Conservation (phyloP, 2,113 vertebrate genomes). For the Potamarius usumacintae region DNA sequence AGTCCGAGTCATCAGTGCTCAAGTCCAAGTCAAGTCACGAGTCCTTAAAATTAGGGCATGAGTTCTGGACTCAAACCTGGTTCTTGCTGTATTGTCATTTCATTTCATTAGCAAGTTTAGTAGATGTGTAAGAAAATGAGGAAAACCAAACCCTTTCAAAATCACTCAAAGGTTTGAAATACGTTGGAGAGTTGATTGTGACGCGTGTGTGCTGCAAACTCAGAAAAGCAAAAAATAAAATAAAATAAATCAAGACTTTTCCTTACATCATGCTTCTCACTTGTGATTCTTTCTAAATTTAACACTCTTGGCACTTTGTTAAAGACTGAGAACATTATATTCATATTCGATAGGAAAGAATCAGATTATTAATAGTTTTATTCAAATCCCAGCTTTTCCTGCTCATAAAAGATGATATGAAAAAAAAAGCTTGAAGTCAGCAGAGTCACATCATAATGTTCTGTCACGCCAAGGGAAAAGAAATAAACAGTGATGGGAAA, state of each 20-base stretch:
- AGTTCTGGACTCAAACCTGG: too few species aligned
- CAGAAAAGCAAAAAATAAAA: neutral
- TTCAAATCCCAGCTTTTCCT: neutral
- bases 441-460: neutral
- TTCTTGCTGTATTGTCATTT: too few species aligned
- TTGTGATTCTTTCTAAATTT: neutral
- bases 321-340: neutral
- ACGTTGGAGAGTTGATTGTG: neutral
- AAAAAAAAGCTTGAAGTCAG: neutral
- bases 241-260: neutral
- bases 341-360: neutral
- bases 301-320: neutral
- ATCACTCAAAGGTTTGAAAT: neutral
- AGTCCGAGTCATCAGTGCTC: too few species aligned
- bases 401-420: neutral
- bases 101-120: neutral
- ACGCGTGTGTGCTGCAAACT: neutral
- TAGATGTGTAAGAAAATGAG: neutral
- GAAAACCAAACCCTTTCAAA: neutral
- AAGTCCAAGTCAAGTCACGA: too few species aligned
- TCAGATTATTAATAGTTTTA: neutral
- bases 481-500: neutral
- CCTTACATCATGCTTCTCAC: neutral
- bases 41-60: too few species aligned
- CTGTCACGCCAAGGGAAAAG: neutral